Evolutionary conservation across 2,888 invertebrate genomes (phyloP), one percentile per base, ranked within the genome.

Genomic region (Hipparchia sbordonii): DNA sequence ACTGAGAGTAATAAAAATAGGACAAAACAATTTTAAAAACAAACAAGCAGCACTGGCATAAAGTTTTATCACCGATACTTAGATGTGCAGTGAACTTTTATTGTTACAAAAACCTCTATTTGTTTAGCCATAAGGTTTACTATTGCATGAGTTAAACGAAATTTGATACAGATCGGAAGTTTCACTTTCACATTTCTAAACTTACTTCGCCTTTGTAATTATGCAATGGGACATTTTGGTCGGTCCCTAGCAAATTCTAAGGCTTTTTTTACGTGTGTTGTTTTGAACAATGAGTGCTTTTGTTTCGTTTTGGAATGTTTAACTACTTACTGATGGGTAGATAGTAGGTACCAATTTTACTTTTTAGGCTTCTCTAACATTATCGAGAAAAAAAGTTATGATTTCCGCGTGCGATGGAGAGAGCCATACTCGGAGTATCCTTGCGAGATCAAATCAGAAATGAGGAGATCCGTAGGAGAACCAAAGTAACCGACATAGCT

Each of bases 181-280:
- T 76, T 88, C 82, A 89, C 91, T 91, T 91, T 91, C 89, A 85
- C 86, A 84, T 84, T 87, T 85, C 83, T 84, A 82, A 81, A 82
- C 82, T 74, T 76, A 61, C 66, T 66, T 72, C 75, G 73, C 77
- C 76, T 74, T 72, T 63, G 77, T 77, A 48, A 78, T 79, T 81
- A 81, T 81, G 81, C 80, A 82, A 81, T 76, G 72, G 74, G 74
- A 77, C 76, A 76, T 70, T 67, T 70, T 65, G 52, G 66, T 72
- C 72, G 74, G 74, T 74, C 75, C 79, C 78, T 76, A 52, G 56
- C 46, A 39, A 72, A 60, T 70, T 67, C 63, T 8, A 68, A 71
- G 65, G 65, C 51, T 57, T 62, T 67, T 57, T 67, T 67, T 72
- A 69, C 61, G 61, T 48, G 56, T 48, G 51, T 71, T 23, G 57